phyloP scores from a whole-genome alignment of 1,140 invertebrate species.

The Steinernema khuongi region DNA sequence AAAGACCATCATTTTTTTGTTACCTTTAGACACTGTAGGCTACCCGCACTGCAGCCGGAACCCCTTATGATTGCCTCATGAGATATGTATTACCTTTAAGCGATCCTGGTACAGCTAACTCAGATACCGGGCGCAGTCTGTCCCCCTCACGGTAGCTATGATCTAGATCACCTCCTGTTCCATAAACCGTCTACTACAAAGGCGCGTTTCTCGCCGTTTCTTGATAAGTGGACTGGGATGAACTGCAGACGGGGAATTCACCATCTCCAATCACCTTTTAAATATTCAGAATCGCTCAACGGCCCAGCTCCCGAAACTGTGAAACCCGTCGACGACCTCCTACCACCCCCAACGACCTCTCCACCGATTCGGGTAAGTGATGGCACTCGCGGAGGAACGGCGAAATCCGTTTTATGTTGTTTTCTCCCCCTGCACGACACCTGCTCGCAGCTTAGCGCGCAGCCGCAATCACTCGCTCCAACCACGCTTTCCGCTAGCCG shows the following conservation, averaged over 20 bases:
- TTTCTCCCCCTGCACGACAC: slow-evolving; percentile 4
- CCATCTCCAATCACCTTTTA: neutral
- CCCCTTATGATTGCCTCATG: too few species aligned
- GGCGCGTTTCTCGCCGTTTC: too few species aligned
- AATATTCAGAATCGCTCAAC: neutral
- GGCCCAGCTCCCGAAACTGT: neutral
- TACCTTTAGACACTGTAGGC: too few species aligned
- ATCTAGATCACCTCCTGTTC: too few species aligned
- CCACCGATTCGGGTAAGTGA: neutral
- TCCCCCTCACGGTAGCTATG: too few species aligned
- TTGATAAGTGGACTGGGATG: too few species aligned
- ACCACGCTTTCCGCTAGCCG: neutral
- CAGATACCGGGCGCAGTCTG: too few species aligned
- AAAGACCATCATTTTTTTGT: too few species aligned
- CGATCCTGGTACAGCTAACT: too few species aligned
- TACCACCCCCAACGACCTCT: neutral
- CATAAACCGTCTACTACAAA: too few species aligned
- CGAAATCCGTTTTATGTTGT: neutral
- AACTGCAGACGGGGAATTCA: neutral
- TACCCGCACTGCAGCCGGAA: too few species aligned
- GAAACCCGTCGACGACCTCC: neutral
- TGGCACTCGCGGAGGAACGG: neutral
- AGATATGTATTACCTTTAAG: too few species aligned
- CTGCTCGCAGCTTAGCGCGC: neutral
- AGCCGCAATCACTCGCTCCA: neutral